phyloP scores from a whole-genome alignment of 2,113 vertebrate species.

The Porphyrio hochstetteri region DNA sequence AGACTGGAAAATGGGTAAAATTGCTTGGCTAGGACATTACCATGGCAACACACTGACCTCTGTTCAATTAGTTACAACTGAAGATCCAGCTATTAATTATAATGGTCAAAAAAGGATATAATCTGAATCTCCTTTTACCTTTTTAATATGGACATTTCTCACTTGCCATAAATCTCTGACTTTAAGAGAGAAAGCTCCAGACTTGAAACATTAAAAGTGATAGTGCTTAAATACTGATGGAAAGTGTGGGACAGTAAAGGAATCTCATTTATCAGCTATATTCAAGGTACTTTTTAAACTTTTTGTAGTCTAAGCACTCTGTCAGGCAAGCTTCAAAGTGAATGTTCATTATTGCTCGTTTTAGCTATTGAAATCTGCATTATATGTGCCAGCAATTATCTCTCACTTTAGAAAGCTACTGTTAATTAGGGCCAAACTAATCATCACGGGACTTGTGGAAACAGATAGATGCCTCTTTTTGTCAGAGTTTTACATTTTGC shows the following conservation, averaged over 20 bases:
- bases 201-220: slow-evolving; percentile 54
- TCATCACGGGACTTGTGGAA: slow-evolving; percentile 60
- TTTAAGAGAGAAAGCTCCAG: slow-evolving; percentile 63
- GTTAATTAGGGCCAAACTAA: slow-evolving; percentile 76
- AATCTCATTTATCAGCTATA: slow-evolving; percentile 70
- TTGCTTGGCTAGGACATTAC: slow-evolving; percentile 80
- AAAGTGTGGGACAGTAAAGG: slow-evolving; percentile 48
- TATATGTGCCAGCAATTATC: slow-evolving; percentile 76
- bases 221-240: slow-evolving; percentile 64
- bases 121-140: slow-evolving; percentile 72
- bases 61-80: slow-evolving; percentile 75
- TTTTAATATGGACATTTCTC: slow-evolving; percentile 75
- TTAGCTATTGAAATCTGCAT: slow-evolving; percentile 68
- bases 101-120: slow-evolving; percentile 76
- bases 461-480: slow-evolving; percentile 72
- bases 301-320: slow-evolving; percentile 72
- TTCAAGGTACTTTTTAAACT: slow-evolving; percentile 67
- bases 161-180: slow-evolving; percentile 76
- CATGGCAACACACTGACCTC: slow-evolving; percentile 80
- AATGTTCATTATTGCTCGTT: slow-evolving; percentile 73
- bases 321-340: slow-evolving; percentile 69
- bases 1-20: slow-evolving; percentile 84
- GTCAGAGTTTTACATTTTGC: slow-evolving; percentile 67
- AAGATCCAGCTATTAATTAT: slow-evolving; percentile 85
- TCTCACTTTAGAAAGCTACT: slow-evolving; percentile 69